A percentile compares a stretch with the other conserved stretches of the same genome.
phyloP scores from a whole-genome alignment of 2,797 vertebrate genomes.

The Syngnathus acus region DNA sequence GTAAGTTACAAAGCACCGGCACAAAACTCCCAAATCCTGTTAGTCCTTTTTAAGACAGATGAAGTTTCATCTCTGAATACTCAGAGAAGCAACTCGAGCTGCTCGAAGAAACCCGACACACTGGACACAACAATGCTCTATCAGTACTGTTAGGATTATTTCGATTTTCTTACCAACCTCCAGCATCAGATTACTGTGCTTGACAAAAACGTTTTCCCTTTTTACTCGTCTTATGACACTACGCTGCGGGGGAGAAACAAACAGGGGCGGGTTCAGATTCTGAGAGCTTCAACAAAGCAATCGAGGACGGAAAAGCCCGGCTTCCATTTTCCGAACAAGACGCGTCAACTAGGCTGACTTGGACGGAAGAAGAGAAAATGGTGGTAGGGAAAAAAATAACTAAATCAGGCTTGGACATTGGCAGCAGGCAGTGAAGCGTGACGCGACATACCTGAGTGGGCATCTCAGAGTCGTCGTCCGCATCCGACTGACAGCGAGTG shows the following conservation, averaged over 20 bases:
- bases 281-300: background rate
- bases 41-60: conserved; percentile 9
- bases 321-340: background rate
- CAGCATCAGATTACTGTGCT: conserved; percentile 99
- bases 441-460: conserved; percentile 81
- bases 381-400: conserved; percentile 12
- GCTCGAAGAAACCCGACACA: background rate
- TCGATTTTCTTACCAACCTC: conserved; percentile 84
- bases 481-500: conserved; percentile 83
- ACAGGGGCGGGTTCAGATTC: conserved; percentile 18
- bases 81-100: conserved; percentile 21
- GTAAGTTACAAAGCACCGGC: conserved; percentile 13
- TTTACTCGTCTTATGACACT: conserved; percentile 92
- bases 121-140: background rate
- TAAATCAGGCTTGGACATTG: background rate
- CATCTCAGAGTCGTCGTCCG: conserved; percentile 88
- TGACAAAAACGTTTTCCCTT: conserved; percentile 98
- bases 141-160: background rate
- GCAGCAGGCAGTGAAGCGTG: conserved; percentile 10
- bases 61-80: conserved; percentile 16
- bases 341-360: background rate
- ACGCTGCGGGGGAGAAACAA: conserved; percentile 84
- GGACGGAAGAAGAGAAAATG: background rate
- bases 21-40: conserved; percentile 47
- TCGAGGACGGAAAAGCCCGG: background rate